These are phyloP conservation scores for Synanceia verrucosa DNA, from an alignment of 2,797 vertebrate species.

Conservation along the genomic window DNA sequence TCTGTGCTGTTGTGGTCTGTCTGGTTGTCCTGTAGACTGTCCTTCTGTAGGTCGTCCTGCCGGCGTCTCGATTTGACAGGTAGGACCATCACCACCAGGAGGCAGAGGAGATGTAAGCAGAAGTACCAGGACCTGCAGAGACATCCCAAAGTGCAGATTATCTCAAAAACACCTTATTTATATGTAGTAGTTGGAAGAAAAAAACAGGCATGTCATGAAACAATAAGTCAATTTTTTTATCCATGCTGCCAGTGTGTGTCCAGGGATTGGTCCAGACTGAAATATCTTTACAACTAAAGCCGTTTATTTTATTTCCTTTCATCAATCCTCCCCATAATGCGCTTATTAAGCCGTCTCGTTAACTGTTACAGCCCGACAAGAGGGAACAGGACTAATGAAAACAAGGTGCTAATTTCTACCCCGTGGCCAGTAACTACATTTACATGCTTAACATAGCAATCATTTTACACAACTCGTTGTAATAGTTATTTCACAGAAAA, in stretches of 20 bases:
- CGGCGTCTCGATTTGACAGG: conserved; percentile 87
- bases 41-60: conserved; percentile 69
- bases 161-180: background rate
- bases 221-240: background rate
- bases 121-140: conserved; percentile 92
- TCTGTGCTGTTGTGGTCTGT: conserved; percentile 80
- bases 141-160: background rate
- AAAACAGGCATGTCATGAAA: background rate
- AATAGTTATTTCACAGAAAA: background rate
- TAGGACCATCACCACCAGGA: conserved; percentile 87
- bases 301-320: conserved; percentile 45
- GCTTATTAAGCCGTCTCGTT: conserved; percentile 67
- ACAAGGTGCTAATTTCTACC: conserved; percentile 19
- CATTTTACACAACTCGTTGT: background rate
- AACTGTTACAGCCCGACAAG: conserved; percentile 42
- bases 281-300: conserved; percentile 1
- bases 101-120: conserved; percentile 89
- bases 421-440: conserved; percentile 16
- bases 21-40: conserved; percentile 69
- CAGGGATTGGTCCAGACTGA: background rate
- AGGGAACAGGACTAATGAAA: conserved; percentile 33
- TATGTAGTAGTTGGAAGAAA: background rate
- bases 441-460: background rate
- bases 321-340: conserved; percentile 41
- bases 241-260: background rate